These are phyloP conservation scores for Spilosoma lubricipeda DNA, from an alignment of 2,888 invertebrate species.

Conservation along the genomic window DNA sequence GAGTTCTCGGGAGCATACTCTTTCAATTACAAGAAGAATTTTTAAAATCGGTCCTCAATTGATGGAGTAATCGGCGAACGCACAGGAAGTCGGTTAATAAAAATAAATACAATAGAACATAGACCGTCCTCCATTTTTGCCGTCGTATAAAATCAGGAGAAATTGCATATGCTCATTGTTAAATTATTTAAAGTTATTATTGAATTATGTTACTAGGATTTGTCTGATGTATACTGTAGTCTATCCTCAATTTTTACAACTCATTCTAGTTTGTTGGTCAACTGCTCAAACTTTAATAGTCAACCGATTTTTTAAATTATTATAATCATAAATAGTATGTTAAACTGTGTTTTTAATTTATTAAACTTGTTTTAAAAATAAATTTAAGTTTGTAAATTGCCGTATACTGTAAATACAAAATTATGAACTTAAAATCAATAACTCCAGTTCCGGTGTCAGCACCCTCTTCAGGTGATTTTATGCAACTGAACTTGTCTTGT, in stretches of 20 bases:
- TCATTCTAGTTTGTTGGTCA: background rate
- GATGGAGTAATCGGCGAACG: too few species aligned
- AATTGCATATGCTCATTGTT: too few species aligned
- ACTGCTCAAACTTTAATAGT: background rate
- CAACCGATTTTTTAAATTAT: background rate
- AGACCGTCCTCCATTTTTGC: too few species aligned
- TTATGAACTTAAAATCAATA: slow-evolving; percentile 60
- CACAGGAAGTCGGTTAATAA: too few species aligned
- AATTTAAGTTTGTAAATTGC: background rate
- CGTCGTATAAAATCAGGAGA: too few species aligned
- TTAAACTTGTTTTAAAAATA: background rate
- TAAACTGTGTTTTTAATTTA: background rate
- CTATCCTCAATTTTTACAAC: background rate
- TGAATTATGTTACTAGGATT: background rate
- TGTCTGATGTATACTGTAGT: background rate
- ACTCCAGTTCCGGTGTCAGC: slow-evolving; percentile 67
- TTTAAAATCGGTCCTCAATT: too few species aligned
- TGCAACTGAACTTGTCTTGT: slow-evolving; percentile 75
- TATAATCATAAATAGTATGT: background rate
- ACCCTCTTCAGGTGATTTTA: slow-evolving; percentile 68
- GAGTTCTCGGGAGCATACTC: too few species aligned
- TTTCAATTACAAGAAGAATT: too few species aligned
- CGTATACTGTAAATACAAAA: background rate
- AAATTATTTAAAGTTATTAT: too few species aligned
- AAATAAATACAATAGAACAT: too few species aligned